Base-by-base conservation (phyloP, 2,888 invertebrate species). In the Pammene fasciana region DNA sequence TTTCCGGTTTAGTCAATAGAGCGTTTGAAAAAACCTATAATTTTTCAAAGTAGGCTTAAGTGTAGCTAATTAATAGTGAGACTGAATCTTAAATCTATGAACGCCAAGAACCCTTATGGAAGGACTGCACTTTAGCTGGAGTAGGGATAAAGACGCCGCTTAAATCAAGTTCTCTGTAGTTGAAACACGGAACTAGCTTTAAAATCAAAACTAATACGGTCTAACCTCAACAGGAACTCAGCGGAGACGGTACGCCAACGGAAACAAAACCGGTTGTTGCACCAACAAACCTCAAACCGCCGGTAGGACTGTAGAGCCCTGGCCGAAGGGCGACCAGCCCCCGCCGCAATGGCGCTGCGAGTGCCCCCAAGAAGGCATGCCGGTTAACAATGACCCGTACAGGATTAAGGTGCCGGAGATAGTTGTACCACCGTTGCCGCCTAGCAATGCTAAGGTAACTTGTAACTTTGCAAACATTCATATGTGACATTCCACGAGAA, bases 351-450 rank as follows among this genome's bases (percentile, higher is more conserved):
- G 90, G 89, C 85, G 86, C 5, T 64, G 71, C 55, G 81, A 86
- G 41, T 90, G 89, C 65, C 83, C 86, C 1, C 70, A 70, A 0
- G 86, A 84, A 0, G 82, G 86, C 0, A 89, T 88, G 72, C 90
- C 91, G 0, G 77, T 82, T 7, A 90, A 87, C 78, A 87, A 88
- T 70, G 92, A 92, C 72, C 92, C 90, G 0, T 92, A 92, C 73
- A 83, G 86, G 72, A 92, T 92, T 54, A 90, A 87, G 75, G 84
- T 88, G 1, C 90, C 92, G 0, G 86, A 91, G 13, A 76, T 88
- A 0, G 84, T 82, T 7, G 90, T 91, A 7, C 90, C 90, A 0
- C 89, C 91, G 0, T 72, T 91, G 7, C 89, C 91, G 0, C 80
- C 86, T 0, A 83, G 85, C 67, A 86, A 87, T 68, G 91, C 85